Evolutionary conservation across 2,797 vertebrate genomes (phyloP).

Genomic region (Merluccius polli): DNA sequence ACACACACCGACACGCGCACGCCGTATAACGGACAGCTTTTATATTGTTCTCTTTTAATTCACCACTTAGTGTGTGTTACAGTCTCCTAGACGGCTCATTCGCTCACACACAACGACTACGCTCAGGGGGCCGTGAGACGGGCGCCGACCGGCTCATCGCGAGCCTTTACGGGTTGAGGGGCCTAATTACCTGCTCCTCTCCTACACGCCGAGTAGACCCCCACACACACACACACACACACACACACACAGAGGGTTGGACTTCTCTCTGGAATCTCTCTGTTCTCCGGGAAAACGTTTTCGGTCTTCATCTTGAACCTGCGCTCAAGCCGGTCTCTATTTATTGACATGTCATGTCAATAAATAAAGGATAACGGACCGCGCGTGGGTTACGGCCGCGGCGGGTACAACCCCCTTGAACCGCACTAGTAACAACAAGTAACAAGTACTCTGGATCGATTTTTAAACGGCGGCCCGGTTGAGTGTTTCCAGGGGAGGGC

Average conservation of each 20-base stretch:
- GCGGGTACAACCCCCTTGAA: not conserved
- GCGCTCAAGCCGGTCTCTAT: no score
- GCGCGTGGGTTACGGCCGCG: no score
- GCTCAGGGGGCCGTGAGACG: not conserved
- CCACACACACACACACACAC: no score
- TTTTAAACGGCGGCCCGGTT: not conserved
- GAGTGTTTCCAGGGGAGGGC: not conserved
- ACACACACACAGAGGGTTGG: no score
- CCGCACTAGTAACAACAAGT: no score
- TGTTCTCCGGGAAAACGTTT: not conserved
- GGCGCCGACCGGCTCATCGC: no score
- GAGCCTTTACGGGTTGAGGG: not conserved
- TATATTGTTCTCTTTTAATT: not conserved
- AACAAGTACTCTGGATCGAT: not conserved
- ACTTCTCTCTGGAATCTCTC: no score
- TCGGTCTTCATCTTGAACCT: no score
- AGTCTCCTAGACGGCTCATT: not conserved
- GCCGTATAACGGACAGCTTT: not conserved
- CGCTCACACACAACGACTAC: not conserved
- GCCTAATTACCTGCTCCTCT: not conserved
- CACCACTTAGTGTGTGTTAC: not conserved
- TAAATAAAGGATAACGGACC: no score
- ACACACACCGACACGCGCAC: conserved; percentile 11
- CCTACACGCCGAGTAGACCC: no score
- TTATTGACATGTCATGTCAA: no score